Evolutionary conservation across 2,888 invertebrate species (phyloP), one percentile per base, ranked within the genome.

Genomic region (Sipha maydis): DNA sequence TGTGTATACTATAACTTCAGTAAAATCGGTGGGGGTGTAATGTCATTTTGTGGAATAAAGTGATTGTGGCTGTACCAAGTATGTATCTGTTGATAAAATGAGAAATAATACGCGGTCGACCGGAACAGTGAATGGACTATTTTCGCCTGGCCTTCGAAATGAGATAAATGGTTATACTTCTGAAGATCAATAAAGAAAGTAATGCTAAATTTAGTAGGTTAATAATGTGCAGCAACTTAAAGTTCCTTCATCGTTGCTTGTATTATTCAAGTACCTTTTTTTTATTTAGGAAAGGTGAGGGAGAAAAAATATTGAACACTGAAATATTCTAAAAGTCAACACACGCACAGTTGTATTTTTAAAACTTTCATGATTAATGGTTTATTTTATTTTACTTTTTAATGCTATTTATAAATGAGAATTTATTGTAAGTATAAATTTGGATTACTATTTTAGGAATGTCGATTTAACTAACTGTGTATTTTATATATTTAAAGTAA

Each of bases 71-170:
- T n/a, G 71, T 28, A 71, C 28, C 85, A 69, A 78, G 71, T 80
- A 80, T 86, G 80, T 86, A 56, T 80, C 80, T 79, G 61, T 21
- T 82, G 80, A 80, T 80, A 88, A 88, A 88, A 88, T 61, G 56
- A 85, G 85, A 85, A 85, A 85, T 85, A 85, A 85, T 48, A 41
- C 38, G 88, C 88, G 80, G 75, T 88, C 80, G 75, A 88, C 88
- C 88, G 80, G 80, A 88, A 88, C 80, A 75, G 73, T 75, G 80
- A 79, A 80, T 41, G 80, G 86, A 78, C 54, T 31, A 54, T 79
- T 86, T 86, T 86, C 73, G 71, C 21, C 7, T 80, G 88, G 61
- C 75, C 80, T 88, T 82, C 80, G 48, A 28, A 56, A 38, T n/a
- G 75, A 80, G 75, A 82, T 88, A 88, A 88, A 88, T 86, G 80